Evolutionary conservation across 2,888 invertebrate species (phyloP).

Genomic region (Lymantria dispar): DNA sequence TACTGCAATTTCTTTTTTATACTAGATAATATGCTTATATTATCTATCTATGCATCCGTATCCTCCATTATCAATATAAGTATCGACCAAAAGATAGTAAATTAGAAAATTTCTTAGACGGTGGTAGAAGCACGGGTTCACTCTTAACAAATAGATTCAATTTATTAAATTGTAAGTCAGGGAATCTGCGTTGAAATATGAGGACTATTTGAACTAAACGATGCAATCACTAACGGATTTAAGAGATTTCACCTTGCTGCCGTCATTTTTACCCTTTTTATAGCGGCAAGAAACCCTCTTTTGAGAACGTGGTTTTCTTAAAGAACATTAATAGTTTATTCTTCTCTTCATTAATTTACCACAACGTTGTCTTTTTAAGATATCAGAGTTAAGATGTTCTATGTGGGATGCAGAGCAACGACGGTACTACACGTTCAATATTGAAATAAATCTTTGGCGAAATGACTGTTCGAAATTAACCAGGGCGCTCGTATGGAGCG

Average conservation of each 20-base stretch:
- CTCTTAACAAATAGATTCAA: slow-evolving; percentile 57
- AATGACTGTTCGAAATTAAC: slow-evolving; percentile 76
- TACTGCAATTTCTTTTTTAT: no score
- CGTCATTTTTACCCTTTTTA: slow-evolving; percentile 43
- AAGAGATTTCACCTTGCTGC: slow-evolving; percentile 53
- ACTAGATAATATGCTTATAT: background rate
- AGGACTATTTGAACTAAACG: slow-evolving; percentile 72
- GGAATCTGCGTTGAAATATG: slow-evolving; percentile 70
- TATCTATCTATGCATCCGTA: no score
- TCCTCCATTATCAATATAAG: no score
- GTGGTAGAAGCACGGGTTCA: background rate
- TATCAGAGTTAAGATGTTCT: background rate
- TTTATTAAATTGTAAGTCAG: slow-evolving; percentile 67
- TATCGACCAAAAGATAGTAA: background rate
- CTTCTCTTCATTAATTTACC: no score
- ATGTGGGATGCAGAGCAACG: slow-evolving; percentile 3
- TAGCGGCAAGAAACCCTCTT: slow-evolving; percentile 8
- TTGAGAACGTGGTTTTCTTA: slow-evolving; percentile 1
- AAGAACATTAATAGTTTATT: background rate
- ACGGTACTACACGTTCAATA: slow-evolving; percentile 54
- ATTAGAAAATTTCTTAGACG: background rate
- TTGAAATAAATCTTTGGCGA: slow-evolving; percentile 72
- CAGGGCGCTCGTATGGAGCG: slow-evolving; percentile 58
- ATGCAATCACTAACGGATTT: slow-evolving; percentile 77
- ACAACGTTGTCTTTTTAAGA: no score